Evolutionary conservation across 1,140 invertebrate genomes (phyloP), one percentile per base, ranked within the genome.

Genomic region (Lordiphosa mommai): DNA sequence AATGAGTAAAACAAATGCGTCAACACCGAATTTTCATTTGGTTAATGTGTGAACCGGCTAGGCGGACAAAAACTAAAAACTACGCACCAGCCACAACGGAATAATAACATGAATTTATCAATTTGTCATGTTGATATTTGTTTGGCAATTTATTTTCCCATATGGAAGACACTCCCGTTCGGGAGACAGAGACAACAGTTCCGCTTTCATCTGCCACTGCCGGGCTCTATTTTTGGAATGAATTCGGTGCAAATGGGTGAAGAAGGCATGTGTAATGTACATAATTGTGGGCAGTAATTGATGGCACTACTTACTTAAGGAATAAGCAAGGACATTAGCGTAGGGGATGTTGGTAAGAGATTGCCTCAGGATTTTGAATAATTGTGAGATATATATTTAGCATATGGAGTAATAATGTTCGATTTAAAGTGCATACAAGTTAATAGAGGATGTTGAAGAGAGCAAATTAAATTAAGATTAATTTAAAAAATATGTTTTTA

Each of bases 81-180:
- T 68, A 48, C 37, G 57, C 61, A 76, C 46, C 63, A 66, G 23
- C 23, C 23, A 51, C 61, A 72, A 55, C 65, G 69, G 55, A 80
- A 86, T 85, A 85, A 85, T 86, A 86, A 85, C 80, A 85, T 71
- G 73, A 72, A 85, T 85, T 85, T 80, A 86, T 86, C 79, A 85
- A 85, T 85, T 85, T 85, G 79, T 85, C 79, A 85, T 85, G 79
- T 85, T 84, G 79, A 85, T 85, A 85, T 85, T 85, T 85, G 79
- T 86, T 86, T 84, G 79, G 77, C 77, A 85, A 84, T 84, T 84
- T 86, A 85, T 84, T 82, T 79, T 57, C 80, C 80, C 71, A 71
- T 61, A 58, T 82, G 76, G 52, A 47, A 59, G 60, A 60, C 52
- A 46, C 34, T 33, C 40, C 43, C 60, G 23, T 1, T 27, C 6